A percentile compares a stretch with the other conserved stretches of the same genome.
Evolutionary conservation across 2,888 invertebrate genomes (phyloP).

Genomic region (Cerceris ruficornis): DNA sequence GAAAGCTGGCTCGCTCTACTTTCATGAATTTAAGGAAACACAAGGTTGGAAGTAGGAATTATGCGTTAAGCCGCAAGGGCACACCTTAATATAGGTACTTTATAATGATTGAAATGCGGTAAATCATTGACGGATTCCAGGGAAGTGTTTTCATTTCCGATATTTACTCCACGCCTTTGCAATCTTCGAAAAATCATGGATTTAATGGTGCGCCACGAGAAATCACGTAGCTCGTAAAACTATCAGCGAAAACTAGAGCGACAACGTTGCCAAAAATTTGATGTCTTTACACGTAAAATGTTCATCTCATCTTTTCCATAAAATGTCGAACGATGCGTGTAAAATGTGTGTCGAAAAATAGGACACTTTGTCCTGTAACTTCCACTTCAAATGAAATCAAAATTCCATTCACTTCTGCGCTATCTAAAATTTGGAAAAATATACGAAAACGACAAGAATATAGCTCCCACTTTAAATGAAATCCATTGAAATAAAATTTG

Average conservation of each 20-base stretch:
- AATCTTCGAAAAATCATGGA: conserved; percentile 35
- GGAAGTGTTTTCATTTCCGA: conserved; percentile 37
- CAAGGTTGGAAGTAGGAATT: no score
- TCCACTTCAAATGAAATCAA: conserved; percentile 26
- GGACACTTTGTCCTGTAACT: conserved; percentile 18
- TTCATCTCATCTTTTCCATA: not conserved
- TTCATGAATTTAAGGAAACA: no score
- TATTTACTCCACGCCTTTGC: conserved; percentile 26
- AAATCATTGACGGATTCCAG: conserved; percentile 15
- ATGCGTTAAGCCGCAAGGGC: not conserved
- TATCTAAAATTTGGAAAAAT: conserved; percentile 19
- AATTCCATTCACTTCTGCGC: not conserved
- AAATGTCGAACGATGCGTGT: not conserved
- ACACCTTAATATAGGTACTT: not conserved
- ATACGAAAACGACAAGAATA: conserved; percentile 19
- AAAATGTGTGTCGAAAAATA: conserved; percentile 11
- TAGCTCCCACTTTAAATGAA: no score
- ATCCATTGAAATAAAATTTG: no score
- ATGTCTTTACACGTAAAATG: conserved; percentile 8
- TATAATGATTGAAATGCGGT: conserved; percentile 24
- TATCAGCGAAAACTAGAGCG: conserved; percentile 44
- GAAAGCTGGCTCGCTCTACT: no score
- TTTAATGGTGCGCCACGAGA: conserved; percentile 33
- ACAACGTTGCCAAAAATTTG: conserved; percentile 45
- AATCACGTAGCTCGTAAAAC: conserved; percentile 47